Evolutionary conservation across 2,888 invertebrate species (phyloP).

Genomic region (Epinotia brunnichana): DNA sequence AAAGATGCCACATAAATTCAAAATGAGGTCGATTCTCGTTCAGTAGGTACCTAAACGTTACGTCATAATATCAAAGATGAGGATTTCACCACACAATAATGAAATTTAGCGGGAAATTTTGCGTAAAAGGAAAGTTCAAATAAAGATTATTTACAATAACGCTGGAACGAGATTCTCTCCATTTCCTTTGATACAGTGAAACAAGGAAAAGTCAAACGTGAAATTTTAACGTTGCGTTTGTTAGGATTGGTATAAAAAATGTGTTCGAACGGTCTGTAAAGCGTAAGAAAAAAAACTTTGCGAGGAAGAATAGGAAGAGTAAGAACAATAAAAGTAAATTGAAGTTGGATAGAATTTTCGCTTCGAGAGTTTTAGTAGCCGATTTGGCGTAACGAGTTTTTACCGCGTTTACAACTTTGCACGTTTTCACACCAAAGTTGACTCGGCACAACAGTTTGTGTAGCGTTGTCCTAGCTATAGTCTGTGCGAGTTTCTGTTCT

Average conservation of each 20-base stretch:
- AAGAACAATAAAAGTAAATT: slow-evolving; percentile 83
- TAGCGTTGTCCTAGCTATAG: slow-evolving; percentile 54
- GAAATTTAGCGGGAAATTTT: slow-evolving; percentile 41
- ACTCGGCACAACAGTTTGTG: slow-evolving; percentile 57
- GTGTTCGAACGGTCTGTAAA: slow-evolving; percentile 70
- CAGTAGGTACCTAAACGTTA: slow-evolving; percentile 30
- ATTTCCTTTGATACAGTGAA: slow-evolving; percentile 64
- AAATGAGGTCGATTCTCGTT: slow-evolving; percentile 33
- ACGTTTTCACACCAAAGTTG: slow-evolving; percentile 67
- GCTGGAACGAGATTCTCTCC: slow-evolving; percentile 56
- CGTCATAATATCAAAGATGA: slow-evolving; percentile 38
- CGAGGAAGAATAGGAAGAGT: slow-evolving; percentile 71
- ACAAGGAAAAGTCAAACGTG: slow-evolving; percentile 61
- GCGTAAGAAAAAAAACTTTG: slow-evolving; percentile 66
- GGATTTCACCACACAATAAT: slow-evolving; percentile 38
- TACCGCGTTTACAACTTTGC: slow-evolving; percentile 79
- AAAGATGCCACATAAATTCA: slow-evolving; percentile 33
- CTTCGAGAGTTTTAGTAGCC: slow-evolving; percentile 82
- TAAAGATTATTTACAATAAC: slow-evolving; percentile 44
- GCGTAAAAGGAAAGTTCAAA: slow-evolving; percentile 41
- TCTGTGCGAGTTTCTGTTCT: neutral
- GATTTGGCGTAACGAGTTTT: slow-evolving; percentile 82
- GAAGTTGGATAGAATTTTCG: slow-evolving; percentile 82
- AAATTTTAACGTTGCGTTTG: slow-evolving; percentile 68
- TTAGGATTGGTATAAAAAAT: slow-evolving; percentile 72